Percentiles rank a stretch among this genome's conserved stretches.
Conservation (phyloP, 2,888 invertebrate genomes). For the Cheilosia soror region DNA sequence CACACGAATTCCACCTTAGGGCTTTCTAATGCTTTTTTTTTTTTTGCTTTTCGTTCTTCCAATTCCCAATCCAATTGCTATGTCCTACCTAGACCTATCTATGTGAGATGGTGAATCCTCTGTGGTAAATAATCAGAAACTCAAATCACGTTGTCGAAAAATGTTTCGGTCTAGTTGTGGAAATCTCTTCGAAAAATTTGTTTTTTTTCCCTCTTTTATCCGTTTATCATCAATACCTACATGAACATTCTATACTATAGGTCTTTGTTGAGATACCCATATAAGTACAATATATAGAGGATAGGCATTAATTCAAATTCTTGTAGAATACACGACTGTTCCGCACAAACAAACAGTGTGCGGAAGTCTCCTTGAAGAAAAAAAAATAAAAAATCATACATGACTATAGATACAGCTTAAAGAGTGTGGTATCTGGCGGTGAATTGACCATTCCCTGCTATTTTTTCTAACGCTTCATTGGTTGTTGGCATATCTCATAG, state of each 20-base stretch:
- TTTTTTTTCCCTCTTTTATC: not conserved
- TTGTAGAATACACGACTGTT: slow-evolving; percentile 41
- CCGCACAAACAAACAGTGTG: slow-evolving; percentile 51
- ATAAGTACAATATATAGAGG: not conserved
- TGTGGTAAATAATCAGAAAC: slow-evolving; percentile 52
- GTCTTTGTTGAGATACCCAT: not conserved
- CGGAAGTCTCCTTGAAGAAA: slow-evolving; percentile 1
- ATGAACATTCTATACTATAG: not conserved
- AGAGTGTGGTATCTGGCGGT: slow-evolving; percentile 31
- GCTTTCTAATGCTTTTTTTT: slow-evolving; percentile 2
- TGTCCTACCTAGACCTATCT: not conserved
- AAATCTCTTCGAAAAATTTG: slow-evolving; percentile 44
- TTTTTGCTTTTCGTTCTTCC: not conserved
- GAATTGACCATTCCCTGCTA: slow-evolving; percentile 33
- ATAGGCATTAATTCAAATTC: slow-evolving; percentile 54
- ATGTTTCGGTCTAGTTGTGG: slow-evolving; percentile 54
- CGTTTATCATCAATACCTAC: slow-evolving; percentile 28
- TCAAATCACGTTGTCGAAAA: slow-evolving; percentile 59
- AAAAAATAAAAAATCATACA: not conserved
- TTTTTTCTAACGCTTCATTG: not conserved
- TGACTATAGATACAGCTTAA: not conserved
- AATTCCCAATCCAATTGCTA: not conserved
- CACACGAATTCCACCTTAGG: slow-evolving; percentile 7
- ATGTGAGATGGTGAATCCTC: not conserved
- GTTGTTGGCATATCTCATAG: not conserved